Conservation (phyloP, 2,113 vertebrate genomes). For the Chlorodrepanis virens region DNA sequence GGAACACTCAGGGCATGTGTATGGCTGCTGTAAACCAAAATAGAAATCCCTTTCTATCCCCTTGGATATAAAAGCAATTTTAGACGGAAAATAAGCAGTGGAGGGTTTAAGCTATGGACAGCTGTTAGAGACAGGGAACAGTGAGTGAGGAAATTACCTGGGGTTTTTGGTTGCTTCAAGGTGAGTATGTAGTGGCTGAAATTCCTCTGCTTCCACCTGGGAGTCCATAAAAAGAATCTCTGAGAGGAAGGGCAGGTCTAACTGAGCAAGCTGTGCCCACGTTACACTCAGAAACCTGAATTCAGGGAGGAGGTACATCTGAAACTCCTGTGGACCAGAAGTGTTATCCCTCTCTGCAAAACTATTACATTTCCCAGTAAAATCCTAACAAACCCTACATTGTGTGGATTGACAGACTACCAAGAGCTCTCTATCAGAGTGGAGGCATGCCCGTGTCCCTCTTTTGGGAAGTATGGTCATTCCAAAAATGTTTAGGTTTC, state of each 20-base stretch:
- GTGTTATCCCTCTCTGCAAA: neutral
- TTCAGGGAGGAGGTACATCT: neutral
- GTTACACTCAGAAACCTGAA: neutral
- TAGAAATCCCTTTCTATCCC: neutral
- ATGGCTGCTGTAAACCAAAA: neutral
- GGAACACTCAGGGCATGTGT: neutral
- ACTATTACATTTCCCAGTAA: neutral
- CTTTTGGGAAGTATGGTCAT: neutral
- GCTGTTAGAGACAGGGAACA: neutral
- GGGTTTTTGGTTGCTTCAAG: neutral
- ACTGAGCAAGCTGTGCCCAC: neutral
- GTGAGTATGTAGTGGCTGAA: neutral
- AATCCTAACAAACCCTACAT: neutral
- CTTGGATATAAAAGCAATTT: neutral
- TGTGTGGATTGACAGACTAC: neutral
- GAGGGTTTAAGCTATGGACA: neutral
- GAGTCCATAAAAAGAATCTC: neutral
- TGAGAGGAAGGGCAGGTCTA: neutral
- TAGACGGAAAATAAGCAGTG: neutral
- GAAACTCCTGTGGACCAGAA: neutral
- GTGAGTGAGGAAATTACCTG: neutral
- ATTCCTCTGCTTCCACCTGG: neutral
- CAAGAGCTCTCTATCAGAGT: neutral
- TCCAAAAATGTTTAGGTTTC: neutral
- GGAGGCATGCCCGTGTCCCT: neutral